Evolutionary conservation across 1,140 invertebrate species (phyloP).

Genomic region (Stegodyphus dumicola): DNA sequence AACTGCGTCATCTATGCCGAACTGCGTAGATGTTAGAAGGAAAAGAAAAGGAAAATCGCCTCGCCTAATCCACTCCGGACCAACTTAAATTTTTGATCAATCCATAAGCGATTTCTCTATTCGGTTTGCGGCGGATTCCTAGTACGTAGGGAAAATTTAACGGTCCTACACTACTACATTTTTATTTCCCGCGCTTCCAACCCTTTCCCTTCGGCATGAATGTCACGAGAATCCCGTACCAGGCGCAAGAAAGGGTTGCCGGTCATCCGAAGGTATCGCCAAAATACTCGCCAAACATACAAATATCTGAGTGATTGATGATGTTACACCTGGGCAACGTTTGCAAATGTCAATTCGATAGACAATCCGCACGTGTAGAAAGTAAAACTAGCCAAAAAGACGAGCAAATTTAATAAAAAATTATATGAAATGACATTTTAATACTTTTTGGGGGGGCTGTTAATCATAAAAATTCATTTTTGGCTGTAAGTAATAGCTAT

Average conservation of each 20-base stretch:
- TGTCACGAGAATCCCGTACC: not conserved
- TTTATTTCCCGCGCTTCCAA: not conserved
- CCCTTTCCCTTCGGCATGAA: not conserved
- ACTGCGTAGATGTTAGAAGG: not conserved
- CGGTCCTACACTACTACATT: not conserved
- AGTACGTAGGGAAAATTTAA: not conserved
- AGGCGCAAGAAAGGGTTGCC: not conserved
- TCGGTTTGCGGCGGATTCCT: not conserved
- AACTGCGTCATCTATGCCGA: constrained; percentile 1
- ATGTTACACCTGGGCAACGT: not conserved
- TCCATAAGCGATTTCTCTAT: not conserved
- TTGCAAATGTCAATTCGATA: too few species aligned
- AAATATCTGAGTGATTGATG: not conserved
- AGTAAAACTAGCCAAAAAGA: too few species aligned
- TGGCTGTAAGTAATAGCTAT: too few species aligned
- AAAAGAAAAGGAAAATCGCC: not conserved
- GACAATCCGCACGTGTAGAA: too few species aligned
- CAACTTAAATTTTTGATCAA: not conserved
- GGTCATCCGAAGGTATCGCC: not conserved
- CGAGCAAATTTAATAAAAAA: too few species aligned
- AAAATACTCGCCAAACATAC: not conserved
- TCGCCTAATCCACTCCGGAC: not conserved
- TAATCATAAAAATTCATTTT: too few species aligned
- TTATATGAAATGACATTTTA: too few species aligned
- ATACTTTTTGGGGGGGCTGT: too few species aligned